Evolutionary conservation across 37 sponge, comb jelly and placozoan genomes (phyloP), one percentile per base, ranked within the genome.

Genomic region (Halichondria panicea): DNA sequence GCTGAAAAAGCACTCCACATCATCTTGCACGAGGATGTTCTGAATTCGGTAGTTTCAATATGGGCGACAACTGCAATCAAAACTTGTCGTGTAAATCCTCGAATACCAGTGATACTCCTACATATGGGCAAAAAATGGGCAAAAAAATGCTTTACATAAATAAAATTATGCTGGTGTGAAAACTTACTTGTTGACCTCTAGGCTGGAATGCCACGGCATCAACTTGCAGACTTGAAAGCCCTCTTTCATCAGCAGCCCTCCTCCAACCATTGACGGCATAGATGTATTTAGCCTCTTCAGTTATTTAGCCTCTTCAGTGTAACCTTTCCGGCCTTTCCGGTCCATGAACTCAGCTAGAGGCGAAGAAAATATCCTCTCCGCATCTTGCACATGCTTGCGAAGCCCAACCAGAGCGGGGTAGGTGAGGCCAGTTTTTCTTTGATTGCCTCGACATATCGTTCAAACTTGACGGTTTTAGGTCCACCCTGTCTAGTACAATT

Each of bases 11-110:
- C 74, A 81, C 32, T 81, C 74, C 6, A 72, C 55, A 50, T 81
- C 74, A 63, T 81, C 82, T 72, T 2, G 82, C 64, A n/a, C 82
- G 22, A 12, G 74, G 82, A 60, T 81, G 73, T 62, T 81, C 74
- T 30, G 63, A 30, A 48, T 45, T 65, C 66, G 11, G 32, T 70
- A 11, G 50, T 37, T 22, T 65, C 66, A 34, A 65, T 65, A 34
- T 65, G 11, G 22, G 71, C 54, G 25, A 24, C 32, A 22, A 70
- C 32, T 70, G 71, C 71, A 9, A 30, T 27, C n/a, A 70, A 9
- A 11, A 31, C 35, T 31, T 70, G 52, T 27, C 71, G 9, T 9
- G 52, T 50, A 70, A 70, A 70, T 27, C 71, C 71, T n/a, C 66
- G 11, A 7, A 65, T n/a, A 31, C 66, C 61, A 59, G 7, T 31